These are phyloP conservation scores for Xerus inauris DNA, from an alignment of 2,113 vertebrate genomes.

Conservation along the genomic window DNA sequence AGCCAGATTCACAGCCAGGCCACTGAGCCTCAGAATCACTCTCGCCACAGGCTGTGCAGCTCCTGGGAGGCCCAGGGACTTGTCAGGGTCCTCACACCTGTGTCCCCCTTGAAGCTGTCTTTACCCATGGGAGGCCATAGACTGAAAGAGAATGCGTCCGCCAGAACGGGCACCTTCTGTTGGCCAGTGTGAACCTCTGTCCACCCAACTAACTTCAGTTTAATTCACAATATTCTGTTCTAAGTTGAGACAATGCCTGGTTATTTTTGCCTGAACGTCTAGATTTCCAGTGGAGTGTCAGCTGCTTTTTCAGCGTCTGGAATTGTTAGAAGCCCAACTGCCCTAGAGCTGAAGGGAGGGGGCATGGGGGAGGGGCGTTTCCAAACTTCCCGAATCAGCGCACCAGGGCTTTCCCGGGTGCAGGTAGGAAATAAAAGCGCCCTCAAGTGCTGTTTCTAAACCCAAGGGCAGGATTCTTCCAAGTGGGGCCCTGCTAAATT, in stretches of 20 bases:
- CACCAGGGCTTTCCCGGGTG: background rate
- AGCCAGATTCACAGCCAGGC: background rate
- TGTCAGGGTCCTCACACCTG: too few species aligned
- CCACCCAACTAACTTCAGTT: background rate
- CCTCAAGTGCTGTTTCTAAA: background rate
- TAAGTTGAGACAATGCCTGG: background rate
- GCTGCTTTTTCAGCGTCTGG: slow-evolving; percentile 38
- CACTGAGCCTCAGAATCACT: fast-evolving
- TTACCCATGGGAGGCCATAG: background rate
- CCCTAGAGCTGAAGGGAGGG: background rate
- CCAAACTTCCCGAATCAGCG: background rate
- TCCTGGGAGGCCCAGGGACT: background rate
- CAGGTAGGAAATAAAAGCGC: background rate
- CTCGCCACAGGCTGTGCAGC: too few species aligned
- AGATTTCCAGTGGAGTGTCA: slow-evolving; percentile 11
- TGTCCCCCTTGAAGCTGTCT: too few species aligned
- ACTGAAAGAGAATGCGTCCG: fast-evolving
- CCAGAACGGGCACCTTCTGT: background rate
- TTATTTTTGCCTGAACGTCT: slow-evolving; percentile 49
- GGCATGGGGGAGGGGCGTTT: fast-evolving
- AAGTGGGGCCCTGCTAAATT: background rate
- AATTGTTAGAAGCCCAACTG: background rate
- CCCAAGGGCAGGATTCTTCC: background rate
- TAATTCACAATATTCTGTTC: background rate
- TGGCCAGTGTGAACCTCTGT: background rate